These are phyloP conservation scores for Nannospalax galili DNA, from an alignment of 2,113 vertebrate genomes.

Conservation along the genomic window DNA sequence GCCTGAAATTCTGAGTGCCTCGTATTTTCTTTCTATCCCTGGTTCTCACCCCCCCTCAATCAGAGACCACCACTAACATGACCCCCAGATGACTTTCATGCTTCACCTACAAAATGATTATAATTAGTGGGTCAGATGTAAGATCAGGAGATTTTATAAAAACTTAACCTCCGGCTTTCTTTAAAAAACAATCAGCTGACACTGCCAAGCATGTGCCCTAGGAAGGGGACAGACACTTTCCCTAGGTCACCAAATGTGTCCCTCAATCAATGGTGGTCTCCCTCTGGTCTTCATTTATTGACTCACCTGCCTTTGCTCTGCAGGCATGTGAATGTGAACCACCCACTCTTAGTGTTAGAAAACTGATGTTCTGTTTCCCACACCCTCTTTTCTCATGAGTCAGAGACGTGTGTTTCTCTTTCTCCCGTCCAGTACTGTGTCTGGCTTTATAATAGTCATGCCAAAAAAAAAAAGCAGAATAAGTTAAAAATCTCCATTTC, in stretches of 20 bases:
- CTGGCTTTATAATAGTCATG: not conserved
- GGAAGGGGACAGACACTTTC: not conserved
- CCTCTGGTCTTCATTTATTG: not conserved
- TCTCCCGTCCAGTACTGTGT: not conserved
- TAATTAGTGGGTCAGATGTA: slow-evolving; percentile 39
- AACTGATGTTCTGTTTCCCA: not conserved
- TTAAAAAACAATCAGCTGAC: not conserved
- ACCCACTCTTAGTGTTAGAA: not conserved
- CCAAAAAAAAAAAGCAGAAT: not conserved
- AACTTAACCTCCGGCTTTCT: slow-evolving; percentile 10
- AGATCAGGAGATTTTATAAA: slow-evolving; percentile 3
- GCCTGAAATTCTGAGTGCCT: not conserved
- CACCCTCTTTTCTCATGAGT: not conserved
- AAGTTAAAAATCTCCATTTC: not conserved
- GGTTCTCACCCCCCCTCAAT: not conserved
- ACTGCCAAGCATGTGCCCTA: not conserved
- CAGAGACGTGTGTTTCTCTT: not conserved
- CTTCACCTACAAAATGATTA: slow-evolving; percentile 5
- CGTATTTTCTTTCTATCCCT: not conserved
- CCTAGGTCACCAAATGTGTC: not conserved
- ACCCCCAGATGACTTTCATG: not conserved
- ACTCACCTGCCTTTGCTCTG: not conserved
- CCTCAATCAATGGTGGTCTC: not conserved
- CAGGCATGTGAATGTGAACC: not conserved
- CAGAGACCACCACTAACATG: not conserved